Evolutionary conservation across 2,888 invertebrate genomes (phyloP), one percentile per base, ranked within the genome.

Genomic region (Branchellion lobata): DNA sequence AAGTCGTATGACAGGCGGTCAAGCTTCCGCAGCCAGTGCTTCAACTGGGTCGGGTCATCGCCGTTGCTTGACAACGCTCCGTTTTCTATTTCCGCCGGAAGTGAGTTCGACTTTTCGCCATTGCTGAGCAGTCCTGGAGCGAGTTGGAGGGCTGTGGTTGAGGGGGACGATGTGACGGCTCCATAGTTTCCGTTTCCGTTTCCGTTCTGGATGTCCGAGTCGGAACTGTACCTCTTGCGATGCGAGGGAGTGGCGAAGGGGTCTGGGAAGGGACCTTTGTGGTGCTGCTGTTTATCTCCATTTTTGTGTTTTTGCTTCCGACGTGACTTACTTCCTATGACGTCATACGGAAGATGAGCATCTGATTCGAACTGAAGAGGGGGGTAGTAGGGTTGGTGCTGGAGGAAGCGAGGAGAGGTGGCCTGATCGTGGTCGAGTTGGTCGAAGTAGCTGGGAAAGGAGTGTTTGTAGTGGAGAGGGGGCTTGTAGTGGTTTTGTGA

Each of bases 151-250:
- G 76, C 29, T 0, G 33, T 27, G 24, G 61, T 57, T 11, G 76
- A 76, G 27, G 76, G 76, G 21, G 76, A 76, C 14, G 76, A 76
- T 1, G 76, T 57, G 1, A 31, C 33, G n/a, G 47, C 61, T 61
- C 21, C 33, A 18, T 51, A 47, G 51, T 76, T 76, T 18, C 75
- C 75, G 1, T 18, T 51, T 51, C 53, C 75, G 51, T 76, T 76
- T 51, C 76, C 76, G 1, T 24, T 61, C 18, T 76, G 76, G n/a
- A 87, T 93, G 89, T 97, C 96, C 0, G 96, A 96, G 86, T 96
- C 96, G 76, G 96, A 96, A 31, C 95, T 95, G 88, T 86, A 96
- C 34, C 76, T 47, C 40, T 53, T 47, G 27, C 76, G 57, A 34
- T 57, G 76, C 5, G 61, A 57, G n/a, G 76, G 57, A 24, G 51